These are phyloP conservation scores for Phenganax marumi DNA, from an alignment of 92 coral and sea anemone species.

Conservation along the genomic window DNA sequence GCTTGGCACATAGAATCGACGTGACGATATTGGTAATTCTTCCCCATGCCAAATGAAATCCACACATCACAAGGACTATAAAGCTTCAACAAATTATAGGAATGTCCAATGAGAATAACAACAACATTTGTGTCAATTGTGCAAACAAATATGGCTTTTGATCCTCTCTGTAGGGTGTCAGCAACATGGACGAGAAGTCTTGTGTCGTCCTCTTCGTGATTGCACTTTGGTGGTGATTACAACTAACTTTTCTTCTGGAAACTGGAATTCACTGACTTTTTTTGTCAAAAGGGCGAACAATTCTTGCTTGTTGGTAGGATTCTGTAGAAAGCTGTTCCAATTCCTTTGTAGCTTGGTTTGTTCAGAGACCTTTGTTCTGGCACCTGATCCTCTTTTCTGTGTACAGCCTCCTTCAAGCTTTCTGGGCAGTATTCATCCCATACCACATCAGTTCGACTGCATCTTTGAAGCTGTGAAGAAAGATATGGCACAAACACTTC, in stretches of 20 bases:
- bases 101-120: slow-evolving; percentile 26
- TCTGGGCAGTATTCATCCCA: slow-evolving; percentile 48
- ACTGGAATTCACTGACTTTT: slow-evolving; percentile 29
- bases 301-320: slow-evolving; percentile 52
- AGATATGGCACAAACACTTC: slow-evolving; percentile 51
- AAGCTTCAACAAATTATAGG: not conserved
- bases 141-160: not conserved
- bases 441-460: slow-evolving; percentile 48
- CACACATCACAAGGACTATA: slow-evolving; percentile 26
- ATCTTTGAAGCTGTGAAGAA: slow-evolving; percentile 18
- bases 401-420: slow-evolving; percentile 51
- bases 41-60: slow-evolving; percentile 46
- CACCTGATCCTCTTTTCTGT: slow-evolving; percentile 50
- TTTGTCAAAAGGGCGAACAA: slow-evolving; percentile 49
- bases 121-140: slow-evolving; percentile 51
- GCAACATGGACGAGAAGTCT: slow-evolving; percentile 41
- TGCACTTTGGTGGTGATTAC: slow-evolving; percentile 6
- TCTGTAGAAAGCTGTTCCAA: slow-evolving; percentile 50
- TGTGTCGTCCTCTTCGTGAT: slow-evolving; percentile 53
- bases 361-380: slow-evolving; percentile 45
- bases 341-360: slow-evolving; percentile 55
- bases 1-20: slow-evolving; percentile 13
- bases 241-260: slow-evolving; percentile 39
- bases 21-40: slow-evolving; percentile 17
- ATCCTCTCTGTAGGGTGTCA: not conserved